These are phyloP conservation scores for Lutraria lutraria DNA, from an alignment of 2,888 invertebrate species.

Conservation along the genomic window DNA sequence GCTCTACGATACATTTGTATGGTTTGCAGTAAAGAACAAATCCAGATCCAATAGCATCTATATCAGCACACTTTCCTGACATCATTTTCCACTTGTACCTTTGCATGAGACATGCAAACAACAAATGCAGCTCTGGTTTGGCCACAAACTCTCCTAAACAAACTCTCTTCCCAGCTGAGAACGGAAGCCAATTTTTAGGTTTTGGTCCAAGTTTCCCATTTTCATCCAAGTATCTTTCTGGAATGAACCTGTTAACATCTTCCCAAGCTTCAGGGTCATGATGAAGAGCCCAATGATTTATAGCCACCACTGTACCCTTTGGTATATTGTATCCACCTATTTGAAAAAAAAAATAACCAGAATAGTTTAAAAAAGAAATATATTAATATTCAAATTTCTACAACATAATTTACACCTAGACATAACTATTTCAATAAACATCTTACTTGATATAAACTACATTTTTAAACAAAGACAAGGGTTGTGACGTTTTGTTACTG, in stretches of 20 bases:
- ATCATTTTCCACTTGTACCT: slow-evolving; percentile 68
- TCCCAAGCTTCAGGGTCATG: slow-evolving; percentile 77
- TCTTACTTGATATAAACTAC: too few relatives aligned
- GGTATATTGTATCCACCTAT: slow-evolving; percentile 76
- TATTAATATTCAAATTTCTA: too few relatives aligned
- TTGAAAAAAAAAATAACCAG: slow-evolving; percentile 15
- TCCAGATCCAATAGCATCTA: slow-evolving; percentile 30
- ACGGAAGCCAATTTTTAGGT: slow-evolving; percentile 79
- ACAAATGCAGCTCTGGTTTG: slow-evolving; percentile 76
- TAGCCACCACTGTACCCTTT: slow-evolving; percentile 72
- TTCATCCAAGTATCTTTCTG: slow-evolving; percentile 78
- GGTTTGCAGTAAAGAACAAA: slow-evolving; percentile 28
- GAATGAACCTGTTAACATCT: slow-evolving; percentile 75
- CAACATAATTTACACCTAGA: too few relatives aligned
- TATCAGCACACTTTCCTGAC: slow-evolving; percentile 56
- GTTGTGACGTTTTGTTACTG: too few relatives aligned
- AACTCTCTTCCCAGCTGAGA: slow-evolving; percentile 79
- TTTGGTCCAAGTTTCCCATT: slow-evolving; percentile 76
- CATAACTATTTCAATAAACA: too few relatives aligned
- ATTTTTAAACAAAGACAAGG: too few relatives aligned
- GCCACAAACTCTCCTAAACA: slow-evolving; percentile 81
- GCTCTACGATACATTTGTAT: slow-evolving; percentile 58
- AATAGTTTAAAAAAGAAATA: too few relatives aligned
- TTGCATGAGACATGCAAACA: slow-evolving; percentile 72
- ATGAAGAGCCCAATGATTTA: slow-evolving; percentile 77